A percentile compares a stretch with the other conserved stretches of the same genome.
These are phyloP conservation scores for Amphibalanus amphitrite DNA, from an alignment of 1,140 invertebrate genomes.

Conservation along the genomic window DNA sequence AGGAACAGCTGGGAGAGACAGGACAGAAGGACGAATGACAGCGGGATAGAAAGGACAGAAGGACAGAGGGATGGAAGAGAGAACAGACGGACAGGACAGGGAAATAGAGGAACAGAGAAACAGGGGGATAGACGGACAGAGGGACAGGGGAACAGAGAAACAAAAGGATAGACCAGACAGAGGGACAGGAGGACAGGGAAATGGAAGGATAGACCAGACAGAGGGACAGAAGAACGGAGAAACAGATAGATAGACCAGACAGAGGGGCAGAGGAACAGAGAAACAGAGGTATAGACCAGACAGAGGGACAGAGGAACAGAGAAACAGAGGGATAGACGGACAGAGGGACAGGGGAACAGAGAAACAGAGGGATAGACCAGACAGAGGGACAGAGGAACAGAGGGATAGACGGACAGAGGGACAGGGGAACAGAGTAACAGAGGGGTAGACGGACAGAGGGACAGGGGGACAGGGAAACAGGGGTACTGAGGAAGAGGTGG, in stretches of 20 bases:
- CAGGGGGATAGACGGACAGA: not conserved
- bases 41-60: not conserved
- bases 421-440: no score
- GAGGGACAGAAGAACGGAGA: slow-evolving; percentile 5
- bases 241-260: slow-evolving; percentile 4
- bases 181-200: no score
- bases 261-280: no score
- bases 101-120: no score
- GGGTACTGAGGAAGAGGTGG: no score
- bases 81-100: not conserved
- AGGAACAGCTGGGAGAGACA: no score
- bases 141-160: not conserved
- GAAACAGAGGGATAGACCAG: not conserved
- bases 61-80: not conserved
- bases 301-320: slow-evolving; percentile 5
- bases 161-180: not conserved
- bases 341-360: not conserved
- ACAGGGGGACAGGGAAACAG: no score
- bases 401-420: not conserved
- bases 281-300: not conserved
- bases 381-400: not conserved
- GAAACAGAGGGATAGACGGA: no score
- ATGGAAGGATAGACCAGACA: not conserved
- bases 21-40: no score
- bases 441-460: no score